A percentile compares a stretch with the other conserved stretches of the same genome.
phyloP scores from a whole-genome alignment of 2,797 vertebrate species.

The Poeciliopsis infans region DNA sequence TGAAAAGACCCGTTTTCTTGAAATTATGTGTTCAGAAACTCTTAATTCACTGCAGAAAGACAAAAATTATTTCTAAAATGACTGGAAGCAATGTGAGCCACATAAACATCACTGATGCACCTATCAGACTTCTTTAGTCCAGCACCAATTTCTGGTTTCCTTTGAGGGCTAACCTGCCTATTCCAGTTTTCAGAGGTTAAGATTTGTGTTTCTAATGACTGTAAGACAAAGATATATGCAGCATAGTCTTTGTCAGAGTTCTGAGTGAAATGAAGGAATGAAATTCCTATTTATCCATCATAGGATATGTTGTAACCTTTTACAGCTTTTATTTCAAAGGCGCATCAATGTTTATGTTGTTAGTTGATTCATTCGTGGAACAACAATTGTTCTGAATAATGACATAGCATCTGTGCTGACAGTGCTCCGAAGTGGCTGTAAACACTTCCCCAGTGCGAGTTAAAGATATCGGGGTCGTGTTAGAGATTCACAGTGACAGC shows the following conservation, averaged over 20 bases:
- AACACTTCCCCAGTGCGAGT: conserved; percentile 18
- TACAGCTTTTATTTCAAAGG: not conserved
- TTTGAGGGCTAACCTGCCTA: not conserved
- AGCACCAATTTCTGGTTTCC: too few relatives aligned
- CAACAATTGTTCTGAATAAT: not conserved
- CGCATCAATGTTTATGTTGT: not conserved
- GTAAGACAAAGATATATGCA: not conserved
- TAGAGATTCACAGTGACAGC: conserved; percentile 23
- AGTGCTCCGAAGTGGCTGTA: not conserved
- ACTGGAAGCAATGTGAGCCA: too few relatives aligned
- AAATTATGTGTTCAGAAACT: too few relatives aligned
- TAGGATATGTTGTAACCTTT: not conserved
- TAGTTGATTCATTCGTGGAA: not conserved
- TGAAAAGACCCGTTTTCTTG: too few relatives aligned
- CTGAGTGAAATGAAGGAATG: not conserved
- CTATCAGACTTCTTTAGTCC: too few relatives aligned
- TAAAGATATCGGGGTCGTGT: conserved; percentile 36
- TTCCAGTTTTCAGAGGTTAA: not conserved
- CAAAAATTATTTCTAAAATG: too few relatives aligned
- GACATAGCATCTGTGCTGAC: not conserved
- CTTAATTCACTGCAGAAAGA: too few relatives aligned
- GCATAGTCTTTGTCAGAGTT: not conserved
- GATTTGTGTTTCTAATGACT: not conserved
- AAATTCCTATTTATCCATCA: not conserved
- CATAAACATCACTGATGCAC: too few relatives aligned